Evolutionary conservation across 2,113 vertebrate genomes (phyloP).

Genomic region (Nipponia nippon): DNA sequence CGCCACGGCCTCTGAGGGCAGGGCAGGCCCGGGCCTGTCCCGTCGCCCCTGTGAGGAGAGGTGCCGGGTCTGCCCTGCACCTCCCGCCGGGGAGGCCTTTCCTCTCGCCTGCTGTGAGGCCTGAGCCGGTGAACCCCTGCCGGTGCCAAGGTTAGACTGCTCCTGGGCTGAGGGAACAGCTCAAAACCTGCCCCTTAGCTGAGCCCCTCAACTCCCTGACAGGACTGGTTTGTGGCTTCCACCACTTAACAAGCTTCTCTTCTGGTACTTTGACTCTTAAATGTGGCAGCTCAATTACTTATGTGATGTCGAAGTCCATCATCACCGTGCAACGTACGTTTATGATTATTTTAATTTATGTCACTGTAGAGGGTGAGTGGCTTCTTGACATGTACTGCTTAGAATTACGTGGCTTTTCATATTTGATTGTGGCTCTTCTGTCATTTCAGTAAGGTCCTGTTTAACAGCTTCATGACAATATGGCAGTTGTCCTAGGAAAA

Average conservation of each 20-base stretch:
- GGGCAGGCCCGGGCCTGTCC: too few species aligned
- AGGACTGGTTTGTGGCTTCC: too few species aligned
- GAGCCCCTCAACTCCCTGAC: not conserved
- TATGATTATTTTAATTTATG: not conserved
- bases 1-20: rapidly evolving
- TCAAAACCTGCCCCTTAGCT: too few species aligned
- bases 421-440: not conserved
- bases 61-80: not conserved
- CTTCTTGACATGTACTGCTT: not conserved
- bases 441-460: not conserved
- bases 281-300: too few species aligned
- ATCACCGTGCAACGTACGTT: not conserved
- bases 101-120: not conserved
- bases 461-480: not conserved
- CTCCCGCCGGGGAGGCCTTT: too few species aligned
- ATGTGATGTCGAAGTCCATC: not conserved
- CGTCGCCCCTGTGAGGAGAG: not conserved
- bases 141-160: rapidly evolving
- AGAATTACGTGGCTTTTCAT: not conserved
- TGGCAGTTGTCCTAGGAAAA: not conserved
- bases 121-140: rapidly evolving
- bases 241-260: not conserved
- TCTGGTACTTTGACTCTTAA: not conserved
- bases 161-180: not conserved
- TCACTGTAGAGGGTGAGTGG: not conserved